These are phyloP conservation scores for Caenorhabditis sp. DNA, from an alignment of 2,888 invertebrate genomes.

Conservation along the genomic window DNA sequence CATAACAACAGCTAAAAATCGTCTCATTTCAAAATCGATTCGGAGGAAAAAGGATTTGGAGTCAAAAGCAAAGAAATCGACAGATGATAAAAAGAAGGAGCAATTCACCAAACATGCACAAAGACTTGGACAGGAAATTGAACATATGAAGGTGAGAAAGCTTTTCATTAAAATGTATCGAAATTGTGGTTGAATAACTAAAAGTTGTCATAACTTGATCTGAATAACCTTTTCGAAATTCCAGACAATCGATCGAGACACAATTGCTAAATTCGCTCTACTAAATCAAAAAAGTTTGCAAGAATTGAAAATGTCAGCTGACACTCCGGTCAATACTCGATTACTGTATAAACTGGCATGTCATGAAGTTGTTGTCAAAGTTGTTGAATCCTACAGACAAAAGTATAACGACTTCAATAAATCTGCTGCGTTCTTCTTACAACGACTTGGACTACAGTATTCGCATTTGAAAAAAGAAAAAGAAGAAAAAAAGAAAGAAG, in stretches of 20 bases:
- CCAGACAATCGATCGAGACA: constrained; percentile 33
- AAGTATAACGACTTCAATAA: constrained; percentile 32
- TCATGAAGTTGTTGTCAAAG: constrained; percentile 18
- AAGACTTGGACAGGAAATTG: constrained; percentile 25
- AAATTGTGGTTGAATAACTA: too few relatives aligned
- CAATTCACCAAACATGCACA: constrained; percentile 6
- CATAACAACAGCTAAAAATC: constrained; percentile 9
- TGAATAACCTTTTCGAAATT: constrained; percentile 2
- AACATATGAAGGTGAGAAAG: constrained; percentile 20
- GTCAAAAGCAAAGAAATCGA: constrained; percentile 5
- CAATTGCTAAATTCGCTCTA: constrained; percentile 29
- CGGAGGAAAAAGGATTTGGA: constrained; percentile 37
- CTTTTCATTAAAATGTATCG: too few relatives aligned
- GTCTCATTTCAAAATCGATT: constrained; percentile 17
- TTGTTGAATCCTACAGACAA: constrained; percentile 12
- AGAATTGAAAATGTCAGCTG: constrained; percentile 21
- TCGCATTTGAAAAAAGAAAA: constrained; percentile 12
- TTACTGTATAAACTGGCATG: constrained; percentile 33
- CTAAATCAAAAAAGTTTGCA: constrained; percentile 27
- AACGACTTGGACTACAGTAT: constrained; percentile 42
- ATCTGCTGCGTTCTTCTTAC: constrained; percentile 40
- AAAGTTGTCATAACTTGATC: not conserved
- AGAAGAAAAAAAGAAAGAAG: constrained; percentile 8
- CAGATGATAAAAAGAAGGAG: constrained; percentile 5
- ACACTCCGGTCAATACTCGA: constrained; percentile 14